phyloP scores from a whole-genome alignment of 2,888 invertebrate species.

The Nomada fucata region DNA sequence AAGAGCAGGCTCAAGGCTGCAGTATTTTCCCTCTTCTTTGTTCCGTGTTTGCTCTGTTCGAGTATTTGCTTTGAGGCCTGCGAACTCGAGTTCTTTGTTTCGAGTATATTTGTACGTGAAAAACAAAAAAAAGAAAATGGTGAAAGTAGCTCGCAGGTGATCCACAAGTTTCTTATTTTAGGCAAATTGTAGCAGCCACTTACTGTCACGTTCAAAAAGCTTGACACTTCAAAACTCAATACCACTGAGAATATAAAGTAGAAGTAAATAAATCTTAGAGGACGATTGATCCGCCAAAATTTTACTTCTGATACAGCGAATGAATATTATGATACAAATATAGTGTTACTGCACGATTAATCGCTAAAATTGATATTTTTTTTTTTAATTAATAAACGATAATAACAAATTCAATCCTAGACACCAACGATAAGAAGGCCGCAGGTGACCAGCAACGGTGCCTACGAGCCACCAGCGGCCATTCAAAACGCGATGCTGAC shows the following conservation, averaged over 20 bases:
- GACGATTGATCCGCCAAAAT: too few relatives aligned
- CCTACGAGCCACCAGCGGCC: conserved; percentile 92
- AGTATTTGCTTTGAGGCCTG: neutral
- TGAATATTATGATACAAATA: too few relatives aligned
- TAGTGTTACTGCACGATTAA: neutral
- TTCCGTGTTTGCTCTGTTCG: neutral
- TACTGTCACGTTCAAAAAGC: neutral
- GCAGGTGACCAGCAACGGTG: conserved; percentile 65
- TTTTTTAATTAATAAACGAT: neutral
- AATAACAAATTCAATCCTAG: conserved; percentile 25
- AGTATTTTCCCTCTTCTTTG: conserved; percentile 1
- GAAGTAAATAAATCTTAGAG: too few relatives aligned
- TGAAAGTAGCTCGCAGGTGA: neutral
- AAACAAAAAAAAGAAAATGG: neutral
- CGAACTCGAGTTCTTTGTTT: conserved; percentile 11
- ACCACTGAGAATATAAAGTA: too few relatives aligned
- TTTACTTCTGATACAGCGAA: too few relatives aligned
- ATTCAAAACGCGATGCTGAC: conserved; percentile 98
- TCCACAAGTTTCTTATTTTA: neutral
- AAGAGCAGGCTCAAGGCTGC: neutral
- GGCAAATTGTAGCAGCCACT: neutral
- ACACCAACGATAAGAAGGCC: conserved; percentile 64
- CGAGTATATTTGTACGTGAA: neutral
- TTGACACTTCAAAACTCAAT: too few relatives aligned
- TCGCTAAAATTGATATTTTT: too few relatives aligned